phyloP scores from a whole-genome alignment of 2,113 vertebrate genomes.

The Hepsetus odoe region DNA sequence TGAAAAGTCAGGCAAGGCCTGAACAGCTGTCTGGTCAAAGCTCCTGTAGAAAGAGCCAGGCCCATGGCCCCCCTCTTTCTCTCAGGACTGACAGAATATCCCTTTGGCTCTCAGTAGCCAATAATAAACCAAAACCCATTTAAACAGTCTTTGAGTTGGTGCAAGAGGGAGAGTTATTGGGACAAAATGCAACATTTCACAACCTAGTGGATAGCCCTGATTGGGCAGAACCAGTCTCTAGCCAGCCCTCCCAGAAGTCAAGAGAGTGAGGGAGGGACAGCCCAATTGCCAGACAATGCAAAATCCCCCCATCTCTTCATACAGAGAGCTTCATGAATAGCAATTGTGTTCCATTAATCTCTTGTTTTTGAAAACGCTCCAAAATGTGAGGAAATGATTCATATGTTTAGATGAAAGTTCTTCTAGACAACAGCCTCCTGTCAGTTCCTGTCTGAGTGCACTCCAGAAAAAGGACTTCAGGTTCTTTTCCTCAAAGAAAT shows the following conservation, averaged over 20 bases:
- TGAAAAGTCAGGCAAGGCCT: conserved; percentile 99
- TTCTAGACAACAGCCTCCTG: neutral
- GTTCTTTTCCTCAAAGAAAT: no score
- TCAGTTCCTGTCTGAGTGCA: no score
- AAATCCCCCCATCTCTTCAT: conserved; percentile 50
- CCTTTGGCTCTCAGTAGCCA: conserved; percentile 93
- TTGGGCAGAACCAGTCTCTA: conserved; percentile 85
- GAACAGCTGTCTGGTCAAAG: conserved; percentile 99
- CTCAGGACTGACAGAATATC: conserved; percentile 89
- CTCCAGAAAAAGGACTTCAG: neutral
- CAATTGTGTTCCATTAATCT: conserved; percentile 50
- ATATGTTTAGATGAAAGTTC: conserved; percentile 38
- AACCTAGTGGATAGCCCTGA: conserved; percentile 79
- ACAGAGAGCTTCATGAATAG: conserved; percentile 52
- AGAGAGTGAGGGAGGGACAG: conserved; percentile 54
- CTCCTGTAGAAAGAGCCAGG: conserved; percentile 78
- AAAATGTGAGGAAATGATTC: conserved; percentile 49
- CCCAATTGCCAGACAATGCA: conserved; percentile 56
- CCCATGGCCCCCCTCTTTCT: conserved; percentile 40
- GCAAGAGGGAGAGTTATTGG: conserved; percentile 83
- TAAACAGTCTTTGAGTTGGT: conserved; percentile 92
- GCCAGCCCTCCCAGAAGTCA: conserved; percentile 79
- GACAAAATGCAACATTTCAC: conserved; percentile 91
- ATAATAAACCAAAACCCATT: conserved; percentile 99
- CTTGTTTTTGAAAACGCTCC: conserved; percentile 47